phyloP scores from a whole-genome alignment of 2,888 invertebrate species.

The Coleophora deauratella region DNA sequence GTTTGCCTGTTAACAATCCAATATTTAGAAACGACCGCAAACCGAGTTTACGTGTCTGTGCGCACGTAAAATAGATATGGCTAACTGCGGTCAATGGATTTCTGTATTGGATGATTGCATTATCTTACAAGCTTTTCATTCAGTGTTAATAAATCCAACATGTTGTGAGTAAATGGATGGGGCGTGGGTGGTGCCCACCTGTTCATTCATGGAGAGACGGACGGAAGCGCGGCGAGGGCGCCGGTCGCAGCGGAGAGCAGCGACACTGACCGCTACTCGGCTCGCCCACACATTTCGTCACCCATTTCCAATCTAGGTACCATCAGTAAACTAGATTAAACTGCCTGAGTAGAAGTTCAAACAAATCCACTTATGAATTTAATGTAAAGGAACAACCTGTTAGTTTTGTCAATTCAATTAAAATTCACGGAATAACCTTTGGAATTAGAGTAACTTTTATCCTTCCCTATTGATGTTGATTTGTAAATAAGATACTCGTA shows the following conservation, averaged over 20 bases:
- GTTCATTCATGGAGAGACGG: conserved; percentile 37
- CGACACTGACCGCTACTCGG: conserved; percentile 9
- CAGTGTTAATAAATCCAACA: too few relatives aligned
- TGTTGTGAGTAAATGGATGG: background rate
- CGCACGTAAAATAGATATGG: background rate
- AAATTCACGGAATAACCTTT: too few relatives aligned
- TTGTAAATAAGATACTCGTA: conserved; percentile 38
- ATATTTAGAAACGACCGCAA: background rate
- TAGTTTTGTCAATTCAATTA: too few relatives aligned
- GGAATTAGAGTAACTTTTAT: conserved; percentile 4
- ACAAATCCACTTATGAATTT: too few relatives aligned
- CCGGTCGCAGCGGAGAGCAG: background rate
- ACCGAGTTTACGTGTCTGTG: background rate
- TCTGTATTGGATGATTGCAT: conserved; percentile 2
- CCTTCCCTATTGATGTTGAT: conserved; percentile 29
- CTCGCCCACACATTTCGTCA: conserved; percentile 11
- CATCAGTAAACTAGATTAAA: too few relatives aligned
- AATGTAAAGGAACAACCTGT: too few relatives aligned
- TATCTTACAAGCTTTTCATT: background rate
- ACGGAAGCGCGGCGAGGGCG: conserved; percentile 2
- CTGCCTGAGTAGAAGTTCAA: too few relatives aligned
- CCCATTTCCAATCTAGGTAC: conserved; percentile 10
- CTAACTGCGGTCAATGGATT: conserved; percentile 2
- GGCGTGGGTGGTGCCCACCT: conserved; percentile 37
- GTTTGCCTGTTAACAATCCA: conserved; percentile 6